These are phyloP conservation scores for Meganola albula DNA, from an alignment of 2,888 invertebrate genomes.

Conservation along the genomic window DNA sequence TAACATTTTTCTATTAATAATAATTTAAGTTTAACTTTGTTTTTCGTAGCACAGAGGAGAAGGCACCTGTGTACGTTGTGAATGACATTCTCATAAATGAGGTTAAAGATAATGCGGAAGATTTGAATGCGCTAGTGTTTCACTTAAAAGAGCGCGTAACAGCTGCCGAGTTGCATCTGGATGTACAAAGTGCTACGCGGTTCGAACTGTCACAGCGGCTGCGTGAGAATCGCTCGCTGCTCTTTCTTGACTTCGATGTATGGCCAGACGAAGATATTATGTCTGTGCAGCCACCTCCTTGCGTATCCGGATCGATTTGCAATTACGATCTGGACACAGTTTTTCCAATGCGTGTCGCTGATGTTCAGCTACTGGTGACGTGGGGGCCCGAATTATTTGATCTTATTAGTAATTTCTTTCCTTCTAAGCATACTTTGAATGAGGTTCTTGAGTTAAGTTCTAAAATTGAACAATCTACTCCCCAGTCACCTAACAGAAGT, in stretches of 20 bases:
- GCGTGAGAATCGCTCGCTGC: conserved; percentile 12
- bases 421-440: too few relatives aligned
- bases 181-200: background rate
- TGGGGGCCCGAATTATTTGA: conserved; percentile 9
- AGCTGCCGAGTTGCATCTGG: background rate
- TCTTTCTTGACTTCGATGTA: conserved; percentile 24
- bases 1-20: conserved; percentile 1
- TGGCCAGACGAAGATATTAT: conserved; percentile 12
- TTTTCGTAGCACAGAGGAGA: too few relatives aligned
- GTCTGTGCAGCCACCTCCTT: conserved; percentile 15
- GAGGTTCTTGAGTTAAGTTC: too few relatives aligned
- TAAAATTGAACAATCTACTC: too few relatives aligned
- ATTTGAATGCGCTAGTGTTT: background rate
- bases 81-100: background rate
- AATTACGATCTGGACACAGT: conserved; percentile 9
- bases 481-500: too few relatives aligned
- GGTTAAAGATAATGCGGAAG: background rate
- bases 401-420: conserved; percentile 9
- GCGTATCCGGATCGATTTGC: conserved; percentile 5
- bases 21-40: too few relatives aligned
- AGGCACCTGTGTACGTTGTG: background rate
- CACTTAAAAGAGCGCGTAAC: background rate
- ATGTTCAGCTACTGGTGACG: conserved; percentile 2
- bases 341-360: conserved; percentile 17
- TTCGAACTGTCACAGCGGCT: background rate